These are phyloP conservation scores for Hemitrygon akajei DNA, from an alignment of 2,797 vertebrate genomes.

Conservation along the genomic window DNA sequence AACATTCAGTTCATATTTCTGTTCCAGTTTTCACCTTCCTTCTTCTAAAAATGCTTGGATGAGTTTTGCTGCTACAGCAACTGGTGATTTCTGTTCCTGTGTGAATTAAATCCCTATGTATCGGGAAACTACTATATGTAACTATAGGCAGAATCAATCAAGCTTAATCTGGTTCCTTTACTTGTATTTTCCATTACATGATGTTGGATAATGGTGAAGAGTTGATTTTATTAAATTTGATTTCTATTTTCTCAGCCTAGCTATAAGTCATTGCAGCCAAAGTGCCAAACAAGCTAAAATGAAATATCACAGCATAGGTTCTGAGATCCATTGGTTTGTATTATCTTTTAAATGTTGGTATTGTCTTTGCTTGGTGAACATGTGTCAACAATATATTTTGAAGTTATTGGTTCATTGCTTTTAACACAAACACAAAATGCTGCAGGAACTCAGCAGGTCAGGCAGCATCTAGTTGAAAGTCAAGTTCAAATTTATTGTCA, in stretches of 20 bases:
- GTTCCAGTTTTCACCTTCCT: neutral
- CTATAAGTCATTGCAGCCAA: neutral
- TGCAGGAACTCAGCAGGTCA: too few relatives aligned
- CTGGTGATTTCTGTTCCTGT: neutral
- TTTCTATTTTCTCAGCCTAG: neutral
- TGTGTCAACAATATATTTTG: neutral
- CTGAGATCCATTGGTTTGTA: neutral
- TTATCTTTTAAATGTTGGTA: neutral
- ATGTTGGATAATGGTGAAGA: neutral
- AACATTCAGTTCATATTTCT: neutral
- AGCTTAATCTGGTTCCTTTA: neutral
- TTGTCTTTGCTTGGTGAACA: neutral
- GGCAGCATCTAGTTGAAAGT: too few relatives aligned
- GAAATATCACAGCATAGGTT: neutral
- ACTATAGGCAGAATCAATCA: neutral
- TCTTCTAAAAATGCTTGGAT: neutral
- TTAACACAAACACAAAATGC: too few relatives aligned
- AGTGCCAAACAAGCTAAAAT: neutral
- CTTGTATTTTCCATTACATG: neutral
- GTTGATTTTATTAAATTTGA: neutral
- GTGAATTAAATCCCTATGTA: neutral
- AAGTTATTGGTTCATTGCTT: too few relatives aligned
- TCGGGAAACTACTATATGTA: neutral
- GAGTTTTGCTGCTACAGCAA: neutral
- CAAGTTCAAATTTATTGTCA: too few relatives aligned